Evolutionary conservation across 1,140 invertebrate genomes (phyloP), one percentile per base, ranked within the genome.

Genomic region (Drosophila kikkawai): DNA sequence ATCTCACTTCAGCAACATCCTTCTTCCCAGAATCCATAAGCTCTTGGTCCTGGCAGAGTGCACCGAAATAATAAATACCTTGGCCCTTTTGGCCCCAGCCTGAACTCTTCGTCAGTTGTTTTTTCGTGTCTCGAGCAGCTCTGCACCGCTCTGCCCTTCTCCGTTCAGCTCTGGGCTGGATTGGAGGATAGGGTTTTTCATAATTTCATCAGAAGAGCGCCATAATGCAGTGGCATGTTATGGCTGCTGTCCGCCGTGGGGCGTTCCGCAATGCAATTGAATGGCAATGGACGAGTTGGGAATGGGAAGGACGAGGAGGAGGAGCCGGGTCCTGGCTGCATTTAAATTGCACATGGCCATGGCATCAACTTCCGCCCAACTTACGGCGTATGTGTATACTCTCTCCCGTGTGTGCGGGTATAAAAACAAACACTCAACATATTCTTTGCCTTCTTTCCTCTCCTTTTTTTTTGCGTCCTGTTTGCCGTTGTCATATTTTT

Each of bases 341-440:
- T 90, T 90, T 90, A 90, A 90, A 90, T 90, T 90, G 85, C 86
- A 91, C 84, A 87, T 90, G 84, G 75, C 81, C 85, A 75, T 85
- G 85, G 86, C 86, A 91, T 75, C 82, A 79, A 91, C 85, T 90
- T 90, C 85, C 85, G 42, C 80, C 73, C 57, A 56, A 50, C 51
- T 47, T 60, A 60, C 19, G 48, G 37, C 41, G 34, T 64, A 44
- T 32, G 44, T 64, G 41, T 47, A 34, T 12, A 47, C 47, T 57
- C 32, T 19, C 51, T 12, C 48, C n/a, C 29, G 51, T 55, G 34
- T 50, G 57, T 48, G 42, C 45, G 58, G 45, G 60, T 57, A 69
- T 50, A 78, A 53, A 64, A 64, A 85, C 77, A 83, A 77, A 65
- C 84, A 90, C 75, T 80, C 75, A 76, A 77, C 79, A 73, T 41